Conservation (phyloP, 2,797 vertebrate species). For the Oreortyx pictus region DNA sequence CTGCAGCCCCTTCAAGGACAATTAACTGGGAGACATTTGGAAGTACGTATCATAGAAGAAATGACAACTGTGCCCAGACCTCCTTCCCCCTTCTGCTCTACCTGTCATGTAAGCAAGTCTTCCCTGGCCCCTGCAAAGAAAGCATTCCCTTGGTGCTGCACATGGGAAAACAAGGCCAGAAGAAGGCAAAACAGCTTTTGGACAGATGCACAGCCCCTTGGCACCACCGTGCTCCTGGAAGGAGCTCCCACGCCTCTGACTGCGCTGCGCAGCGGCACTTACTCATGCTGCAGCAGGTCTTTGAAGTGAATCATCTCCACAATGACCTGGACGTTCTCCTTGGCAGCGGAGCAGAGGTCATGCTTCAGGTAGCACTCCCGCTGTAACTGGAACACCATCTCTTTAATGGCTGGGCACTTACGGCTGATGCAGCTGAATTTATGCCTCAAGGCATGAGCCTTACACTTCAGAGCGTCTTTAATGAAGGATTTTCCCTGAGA, state of each 20-base stretch:
- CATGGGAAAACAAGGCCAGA: slow-evolving; percentile 37
- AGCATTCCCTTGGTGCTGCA: not conserved
- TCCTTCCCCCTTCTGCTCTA: slow-evolving; percentile 17
- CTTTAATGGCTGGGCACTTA: slow-evolving; percentile 97
- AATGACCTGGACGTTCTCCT: slow-evolving; percentile 95
- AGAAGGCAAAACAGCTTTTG: slow-evolving; percentile 36
- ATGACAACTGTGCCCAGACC: slow-evolving; percentile 42
- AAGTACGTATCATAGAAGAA: slow-evolving; percentile 56
- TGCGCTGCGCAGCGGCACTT: slow-evolving; percentile 77
- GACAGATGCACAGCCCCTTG: slow-evolving; percentile 46
- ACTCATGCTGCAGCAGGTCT: slow-evolving; percentile 97
- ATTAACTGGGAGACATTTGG: slow-evolving; percentile 38
- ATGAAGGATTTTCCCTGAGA: slow-evolving; percentile 98
- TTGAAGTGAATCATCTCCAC: slow-evolving; percentile 99
- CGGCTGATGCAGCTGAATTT: slow-evolving; percentile 99
- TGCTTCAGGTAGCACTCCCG: slow-evolving; percentile 97
- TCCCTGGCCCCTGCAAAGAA: not conserved
- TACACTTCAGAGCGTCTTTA: slow-evolving; percentile 97
- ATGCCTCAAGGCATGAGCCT: slow-evolving; percentile 95
- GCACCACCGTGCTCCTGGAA: slow-evolving; percentile 45
- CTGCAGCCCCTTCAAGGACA: slow-evolving; percentile 63
- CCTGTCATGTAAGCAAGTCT: not conserved
- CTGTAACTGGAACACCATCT: slow-evolving; percentile 98
- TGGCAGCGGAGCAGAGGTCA: slow-evolving; percentile 95
- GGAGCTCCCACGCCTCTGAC: slow-evolving; percentile 69